A percentile compares a stretch with the other conserved stretches of the same genome.
phyloP scores from a whole-genome alignment of 2,888 invertebrate genomes.

The Girardia tigrina region DNA sequence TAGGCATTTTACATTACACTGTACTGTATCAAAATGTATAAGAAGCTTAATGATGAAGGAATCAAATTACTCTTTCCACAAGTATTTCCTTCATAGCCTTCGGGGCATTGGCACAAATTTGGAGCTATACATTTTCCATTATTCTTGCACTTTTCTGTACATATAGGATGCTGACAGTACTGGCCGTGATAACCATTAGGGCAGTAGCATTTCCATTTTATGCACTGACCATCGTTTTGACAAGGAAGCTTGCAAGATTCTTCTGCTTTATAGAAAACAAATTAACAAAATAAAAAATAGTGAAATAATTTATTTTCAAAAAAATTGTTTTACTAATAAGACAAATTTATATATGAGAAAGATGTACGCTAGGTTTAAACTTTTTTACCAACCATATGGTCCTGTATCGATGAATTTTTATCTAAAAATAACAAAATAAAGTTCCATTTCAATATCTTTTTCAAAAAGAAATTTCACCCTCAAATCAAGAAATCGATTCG shows the following conservation, averaged over 20 bases:
- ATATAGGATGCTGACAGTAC: background rate
- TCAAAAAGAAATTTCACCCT: too few species aligned
- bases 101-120: background rate
- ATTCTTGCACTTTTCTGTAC: conserved; percentile 14
- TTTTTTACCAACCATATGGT: too few species aligned
- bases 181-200: background rate
- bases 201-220: conserved; percentile 5
- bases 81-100: background rate
- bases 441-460: too few species aligned
- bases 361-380: too few species aligned
- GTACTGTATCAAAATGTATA: background rate
- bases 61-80: background rate
- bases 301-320: too few species aligned
- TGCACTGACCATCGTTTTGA: background rate
- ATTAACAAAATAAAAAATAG: background rate
- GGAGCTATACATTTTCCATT: background rate
- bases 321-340: too few species aligned
- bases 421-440: too few species aligned
- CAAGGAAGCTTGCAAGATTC: background rate
- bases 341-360: too few species aligned
- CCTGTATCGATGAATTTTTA: too few species aligned
- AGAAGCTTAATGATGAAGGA: background rate
- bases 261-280: background rate
- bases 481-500: too few species aligned
- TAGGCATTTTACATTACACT: background rate